Evolutionary conservation across 2,888 invertebrate genomes (phyloP).

Genomic region (Escarpia spicata): DNA sequence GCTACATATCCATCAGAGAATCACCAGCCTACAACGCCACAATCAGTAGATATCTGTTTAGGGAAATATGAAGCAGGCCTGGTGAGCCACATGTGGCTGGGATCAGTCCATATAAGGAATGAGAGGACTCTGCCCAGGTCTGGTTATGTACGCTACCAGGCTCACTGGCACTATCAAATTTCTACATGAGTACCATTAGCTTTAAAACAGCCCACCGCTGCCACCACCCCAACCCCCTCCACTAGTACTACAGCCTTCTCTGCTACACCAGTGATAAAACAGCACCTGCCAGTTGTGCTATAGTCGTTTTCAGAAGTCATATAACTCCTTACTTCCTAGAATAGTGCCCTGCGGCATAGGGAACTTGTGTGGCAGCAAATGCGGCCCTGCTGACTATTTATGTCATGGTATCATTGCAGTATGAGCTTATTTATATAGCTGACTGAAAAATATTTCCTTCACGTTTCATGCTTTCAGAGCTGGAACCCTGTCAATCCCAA

Average conservation of each 20-base stretch:
- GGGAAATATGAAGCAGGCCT: not conserved
- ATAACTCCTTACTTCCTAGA: not conserved
- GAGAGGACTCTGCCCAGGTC: not conserved
- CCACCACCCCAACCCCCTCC: not conserved
- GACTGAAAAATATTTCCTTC: not conserved
- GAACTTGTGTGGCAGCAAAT: not conserved
- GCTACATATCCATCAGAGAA: not conserved
- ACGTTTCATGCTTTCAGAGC: not conserved
- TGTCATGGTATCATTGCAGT: not conserved
- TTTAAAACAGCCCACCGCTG: not conserved
- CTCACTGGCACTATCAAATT: not conserved
- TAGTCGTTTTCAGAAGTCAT: constrained; percentile 7
- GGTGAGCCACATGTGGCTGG: not conserved
- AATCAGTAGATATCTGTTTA: constrained; percentile 13
- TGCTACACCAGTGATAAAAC: not conserved
- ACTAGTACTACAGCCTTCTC: not conserved
- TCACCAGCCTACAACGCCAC: not conserved
- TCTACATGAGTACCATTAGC: constrained; percentile 16
- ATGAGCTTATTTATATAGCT: not conserved
- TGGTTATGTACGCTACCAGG: not conserved
- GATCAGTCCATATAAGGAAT: constrained; percentile 11
- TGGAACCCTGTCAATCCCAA: not conserved
- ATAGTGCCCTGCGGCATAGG: not conserved
- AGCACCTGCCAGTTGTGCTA: not conserved
- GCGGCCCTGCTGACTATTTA: not conserved